These are phyloP conservation scores for Ichneumoninae sp. DNA, from an alignment of 2,888 invertebrate species.

Conservation along the genomic window DNA sequence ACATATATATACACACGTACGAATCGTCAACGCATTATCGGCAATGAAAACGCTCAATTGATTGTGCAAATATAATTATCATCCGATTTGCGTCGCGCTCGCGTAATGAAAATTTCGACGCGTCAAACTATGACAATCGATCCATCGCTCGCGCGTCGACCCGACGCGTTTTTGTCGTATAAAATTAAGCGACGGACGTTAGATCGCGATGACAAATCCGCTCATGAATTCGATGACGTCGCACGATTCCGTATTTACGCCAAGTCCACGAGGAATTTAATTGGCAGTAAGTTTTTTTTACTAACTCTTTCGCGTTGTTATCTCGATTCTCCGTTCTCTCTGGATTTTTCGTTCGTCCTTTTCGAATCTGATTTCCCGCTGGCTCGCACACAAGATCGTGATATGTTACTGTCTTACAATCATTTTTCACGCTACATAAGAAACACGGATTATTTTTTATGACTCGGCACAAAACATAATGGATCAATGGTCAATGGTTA, in stretches of 20 bases:
- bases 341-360: slow-evolving; percentile 1
- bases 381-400: slow-evolving; percentile 25
- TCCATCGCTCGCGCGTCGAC: slow-evolving; percentile 29
- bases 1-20: slow-evolving; percentile 12
- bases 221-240: slow-evolving; percentile 21
- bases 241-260: not conserved
- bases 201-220: not conserved
- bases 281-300: slow-evolving; percentile 32
- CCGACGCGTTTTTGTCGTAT: slow-evolving; percentile 32
- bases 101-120: slow-evolving; percentile 7
- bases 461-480: not conserved
- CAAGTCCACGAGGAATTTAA: slow-evolving; percentile 25
- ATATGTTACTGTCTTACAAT: slow-evolving; percentile 11
- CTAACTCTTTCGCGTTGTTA: slow-evolving; percentile 16
- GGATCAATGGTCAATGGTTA: slow-evolving; percentile 22
- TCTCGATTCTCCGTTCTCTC: slow-evolving; percentile 15
- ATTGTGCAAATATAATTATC: slow-evolving; percentile 32
- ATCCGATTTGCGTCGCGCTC: slow-evolving; percentile 6
- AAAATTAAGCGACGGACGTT: slow-evolving; percentile 25
- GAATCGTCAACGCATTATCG: slow-evolving; percentile 13
- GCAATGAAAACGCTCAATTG: slow-evolving; percentile 16
- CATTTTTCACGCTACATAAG: slow-evolving; percentile 23
- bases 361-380: slow-evolving; percentile 30
- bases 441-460: slow-evolving; percentile 17
- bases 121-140: slow-evolving; percentile 31